Evolutionary conservation across 37 sponge, comb jelly and placozoan genomes (phyloP), one percentile per base, ranked within the genome.

Genomic region (Corticium candelabrum): DNA sequence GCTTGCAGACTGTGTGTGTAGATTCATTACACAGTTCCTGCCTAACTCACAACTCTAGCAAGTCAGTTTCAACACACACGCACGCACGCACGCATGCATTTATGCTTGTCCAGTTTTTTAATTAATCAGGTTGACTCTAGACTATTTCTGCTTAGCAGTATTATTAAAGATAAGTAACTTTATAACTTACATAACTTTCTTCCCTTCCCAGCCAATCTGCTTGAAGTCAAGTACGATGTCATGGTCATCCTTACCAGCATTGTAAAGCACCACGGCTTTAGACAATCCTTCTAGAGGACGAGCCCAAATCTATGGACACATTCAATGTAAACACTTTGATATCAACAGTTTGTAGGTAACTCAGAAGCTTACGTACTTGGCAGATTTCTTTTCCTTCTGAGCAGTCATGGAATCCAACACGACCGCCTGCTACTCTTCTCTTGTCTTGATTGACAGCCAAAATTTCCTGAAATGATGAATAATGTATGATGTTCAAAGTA

Each of bases 221-320:
- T 50, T 70, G 50, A 86, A 84, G 2, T 80, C 67, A 11, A 90
- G 35, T 11, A 77, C 81, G 38, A 85, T 88, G 36, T 71, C 70
- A 38, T 82, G 78, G 2, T 72, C n/a, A 2, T 35, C 50, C 1
- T 74, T 75, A 76, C 84, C 92, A 73, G 85, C 62, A 79, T 91
- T 91, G 76, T 85, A 91, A 27, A 91, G 79, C 7, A 81, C 88
- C 21, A 91, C 83, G 0, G 92, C 92, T 57, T 77, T 43, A 0
- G 80, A 57, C 3, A 75, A 83, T 80, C 81, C 80, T n/a, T 5
- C 4, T 1, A 91, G 79, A 37, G 76, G 69, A 30, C 78, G 83
- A 43, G 83, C 88, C 92, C 92, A 91, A 0, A 91, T 80, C 68
- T 91, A 84, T 27, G 11, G 15, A 11, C 11, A 27, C 21, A 50